Conservation (phyloP, 2,113 vertebrate species). For the Xyliphius kryptos region DNA sequence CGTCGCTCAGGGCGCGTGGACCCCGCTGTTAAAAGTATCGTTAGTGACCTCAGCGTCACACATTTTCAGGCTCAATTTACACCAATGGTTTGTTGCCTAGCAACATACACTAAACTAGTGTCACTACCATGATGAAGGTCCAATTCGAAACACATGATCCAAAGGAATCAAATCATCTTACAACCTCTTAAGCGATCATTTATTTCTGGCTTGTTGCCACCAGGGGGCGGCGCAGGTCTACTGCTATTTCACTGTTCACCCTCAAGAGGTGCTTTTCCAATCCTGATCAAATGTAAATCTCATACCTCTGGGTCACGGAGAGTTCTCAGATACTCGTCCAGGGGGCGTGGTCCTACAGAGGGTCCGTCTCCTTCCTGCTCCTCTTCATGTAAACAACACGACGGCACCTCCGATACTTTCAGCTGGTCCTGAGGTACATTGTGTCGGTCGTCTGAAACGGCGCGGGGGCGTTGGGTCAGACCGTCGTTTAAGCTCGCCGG, state of each 20-base stretch:
- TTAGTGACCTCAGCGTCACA: too few species aligned
- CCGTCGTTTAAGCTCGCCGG: background rate
- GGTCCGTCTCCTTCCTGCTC: conserved; percentile 9
- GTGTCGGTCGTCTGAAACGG: conserved; percentile 9
- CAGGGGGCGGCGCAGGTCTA: too few species aligned
- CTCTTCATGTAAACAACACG: conserved; percentile 21
- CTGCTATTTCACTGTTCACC: background rate
- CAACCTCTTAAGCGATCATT: too few species aligned
- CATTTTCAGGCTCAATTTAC: too few species aligned
- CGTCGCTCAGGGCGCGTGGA: conserved; percentile 76
- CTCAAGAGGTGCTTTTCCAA: too few species aligned
- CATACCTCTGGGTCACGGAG: conserved; percentile 73
- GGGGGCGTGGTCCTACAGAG: conserved; percentile 54
- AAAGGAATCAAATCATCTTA: too few species aligned
- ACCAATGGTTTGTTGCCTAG: too few species aligned
- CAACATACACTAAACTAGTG: too few species aligned
- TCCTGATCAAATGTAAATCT: background rate
- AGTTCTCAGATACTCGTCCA: conserved; percentile 76
- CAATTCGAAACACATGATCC: background rate
- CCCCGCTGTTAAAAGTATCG: conserved; percentile 63
- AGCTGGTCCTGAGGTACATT: too few species aligned
- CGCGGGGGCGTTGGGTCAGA: conserved; percentile 24
- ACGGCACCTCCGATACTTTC: too few species aligned
- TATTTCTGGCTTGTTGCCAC: too few species aligned
- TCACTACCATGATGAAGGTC: too few species aligned